Base-by-base conservation (phyloP, 2,888 invertebrate species). In the Mycalesis mineus region DNA sequence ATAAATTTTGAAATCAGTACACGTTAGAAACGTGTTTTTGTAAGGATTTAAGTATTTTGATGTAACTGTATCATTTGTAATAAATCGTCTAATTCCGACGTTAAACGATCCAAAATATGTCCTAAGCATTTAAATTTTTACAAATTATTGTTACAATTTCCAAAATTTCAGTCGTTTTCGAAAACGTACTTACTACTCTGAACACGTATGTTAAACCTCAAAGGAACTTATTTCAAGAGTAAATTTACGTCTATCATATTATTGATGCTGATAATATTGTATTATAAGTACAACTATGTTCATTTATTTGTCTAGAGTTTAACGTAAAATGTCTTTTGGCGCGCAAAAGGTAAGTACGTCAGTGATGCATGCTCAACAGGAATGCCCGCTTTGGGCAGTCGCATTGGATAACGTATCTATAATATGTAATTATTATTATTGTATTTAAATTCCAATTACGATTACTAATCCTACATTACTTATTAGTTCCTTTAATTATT, bases 241-340 rank as follows among this genome's bases (percentile, higher is more conserved):
- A 54, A 57, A 50, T 33, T 22, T 63, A 61, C 49, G 54, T 52
- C 61, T 60, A 58, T 47, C 51, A 52, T 45, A 61, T 55, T 36
- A 36, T 36, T 36, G 41, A 55, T 58, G 58, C 51, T 61, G 60
- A 53, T 58, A 60, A 60, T 61, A 65, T 63, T 61, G 59, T 55
- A 58, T 48, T 60, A 52, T 57, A 55, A 64, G 58, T 65, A 63
- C 58, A 57, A 59, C 62, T 60, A 60, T 60, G 51, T 61, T 50
- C 58, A 62, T 58, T 58, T 59, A 54, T 64, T 59, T 70, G 64
- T 66, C 65, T 64, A 63, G 61, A 65, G 62, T 66, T 67, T 66
- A 62, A 69, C 64, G 64, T 69, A 65, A 71, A 74, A 78, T 86
- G 84, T 85, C 86, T 85, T 85, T 87, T 84, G 85, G 81, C 83